Base-by-base conservation (phyloP, 30 jellyfish, hydroid and myxozoan genomes). In the Cassiopea andromeda region DNA sequence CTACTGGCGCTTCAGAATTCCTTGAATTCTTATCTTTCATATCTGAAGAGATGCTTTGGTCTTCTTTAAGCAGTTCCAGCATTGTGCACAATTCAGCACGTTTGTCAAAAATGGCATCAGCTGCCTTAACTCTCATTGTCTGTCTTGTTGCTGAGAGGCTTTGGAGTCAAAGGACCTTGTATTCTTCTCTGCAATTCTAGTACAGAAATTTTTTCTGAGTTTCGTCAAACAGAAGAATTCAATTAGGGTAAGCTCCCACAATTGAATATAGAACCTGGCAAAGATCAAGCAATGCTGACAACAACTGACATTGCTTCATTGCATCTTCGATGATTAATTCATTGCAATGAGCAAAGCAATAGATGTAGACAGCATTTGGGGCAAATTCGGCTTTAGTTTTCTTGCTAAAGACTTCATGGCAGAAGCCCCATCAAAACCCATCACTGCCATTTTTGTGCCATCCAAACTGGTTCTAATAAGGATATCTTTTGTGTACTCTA, bases 381-480 rank as follows among this genome's bases (percentile, higher is more conserved):
- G 85, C 75, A 68, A 88, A 77, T 5, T 78, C 87, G 16, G 83
- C 85, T 69, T 88, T 80, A 88, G 69, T 78, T 60, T 46, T 27
- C 87, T 46, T 79, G 87, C 80, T 18, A 80, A 69, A 67, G 80
- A 66, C 60, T 78, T 88, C 85, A 88, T 69, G 49, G 91, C 89
- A 69, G 91, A 7, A 43, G 83, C 91, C 49, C 95, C 95, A 88
- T 78, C 94, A 69, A 87, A 87, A 7, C 75, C 84, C 94, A 87
- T 87, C 60, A 73, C 91, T 16, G 60, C 90, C 87, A 78, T 78
- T 72, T 88, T 87, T 12, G 45, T 69, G 74, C 81, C 77, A 80
- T 69, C 92, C 91, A 88, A 60, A 44, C 81, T 9, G 10, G 80
- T 45, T 85, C 95, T 48, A 75, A 78, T n/a, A 13, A 78, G 80